Evolutionary conservation across 2,888 invertebrate genomes (phyloP).

Genomic region (Pteria penguin): DNA sequence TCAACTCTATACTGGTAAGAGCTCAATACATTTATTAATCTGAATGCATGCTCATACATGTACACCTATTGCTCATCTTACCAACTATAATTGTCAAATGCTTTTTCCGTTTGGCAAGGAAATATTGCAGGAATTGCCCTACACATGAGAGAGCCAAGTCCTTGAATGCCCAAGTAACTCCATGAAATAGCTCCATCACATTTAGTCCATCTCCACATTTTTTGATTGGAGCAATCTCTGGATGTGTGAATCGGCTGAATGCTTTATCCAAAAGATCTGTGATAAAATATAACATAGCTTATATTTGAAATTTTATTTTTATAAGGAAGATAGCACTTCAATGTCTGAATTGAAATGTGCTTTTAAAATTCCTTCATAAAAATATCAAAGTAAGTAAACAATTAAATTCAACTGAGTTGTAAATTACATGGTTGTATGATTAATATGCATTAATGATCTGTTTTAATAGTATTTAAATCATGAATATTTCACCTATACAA

Average conservation of each 20-base stretch:
- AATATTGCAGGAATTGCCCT: slow-evolving; percentile 79
- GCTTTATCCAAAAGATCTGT: slow-evolving; percentile 70
- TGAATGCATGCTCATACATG: no score
- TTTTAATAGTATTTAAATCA: no score
- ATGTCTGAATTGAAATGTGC: no score
- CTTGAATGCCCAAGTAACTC: slow-evolving; percentile 81
- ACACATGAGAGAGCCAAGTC: slow-evolving; percentile 80
- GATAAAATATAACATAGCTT: no score
- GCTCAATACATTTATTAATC: background rate
- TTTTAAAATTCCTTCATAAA: no score
- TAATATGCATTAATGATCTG: no score
- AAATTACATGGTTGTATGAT: no score
- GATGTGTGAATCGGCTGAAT: slow-evolving; percentile 66
- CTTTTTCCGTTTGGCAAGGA: slow-evolving; percentile 74
- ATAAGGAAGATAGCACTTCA: no score
- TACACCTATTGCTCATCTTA: slow-evolving; percentile 49
- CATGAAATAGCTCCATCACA: slow-evolving; percentile 81
- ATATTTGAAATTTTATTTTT: no score
- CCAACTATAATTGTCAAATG: slow-evolving; percentile 78
- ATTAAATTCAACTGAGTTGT: no score
- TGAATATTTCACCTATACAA: no score
- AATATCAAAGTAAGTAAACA: no score
- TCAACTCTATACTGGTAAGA: background rate
- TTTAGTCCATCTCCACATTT: slow-evolving; percentile 73
- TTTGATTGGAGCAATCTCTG: slow-evolving; percentile 70